A percentile compares a stretch with the other conserved stretches of the same genome.
Conservation (phyloP, 2,797 vertebrate species). For the Cichlasoma orientale region DNA sequence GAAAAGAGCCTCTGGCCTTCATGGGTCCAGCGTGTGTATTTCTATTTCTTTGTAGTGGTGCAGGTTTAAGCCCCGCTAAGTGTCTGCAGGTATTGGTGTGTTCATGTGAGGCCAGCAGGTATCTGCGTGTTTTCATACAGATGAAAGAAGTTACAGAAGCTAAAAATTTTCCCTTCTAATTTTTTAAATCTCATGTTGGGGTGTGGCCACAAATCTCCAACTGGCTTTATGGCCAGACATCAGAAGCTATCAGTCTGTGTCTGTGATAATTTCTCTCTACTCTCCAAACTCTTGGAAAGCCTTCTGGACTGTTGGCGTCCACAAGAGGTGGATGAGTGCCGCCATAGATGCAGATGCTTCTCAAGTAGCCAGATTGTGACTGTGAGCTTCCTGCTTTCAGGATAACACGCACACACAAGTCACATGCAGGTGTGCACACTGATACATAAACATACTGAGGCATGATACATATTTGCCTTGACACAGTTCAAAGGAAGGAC, state of each 20-base stretch:
- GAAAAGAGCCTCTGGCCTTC: conserved; percentile 28
- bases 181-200: conserved; percentile 25
- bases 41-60: neutral
- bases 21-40: neutral
- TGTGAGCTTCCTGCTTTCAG: conserved; percentile 30
- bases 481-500: neutral
- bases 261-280: conserved; percentile 28
- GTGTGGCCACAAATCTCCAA: conserved; percentile 32
- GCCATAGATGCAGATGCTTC: conserved; percentile 56
- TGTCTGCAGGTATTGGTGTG: conserved; percentile 2
- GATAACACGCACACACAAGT: neutral
- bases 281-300: conserved; percentile 51
- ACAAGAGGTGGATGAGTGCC: conserved; percentile 58
- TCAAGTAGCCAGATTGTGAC: conserved; percentile 47
- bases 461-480: neutral
- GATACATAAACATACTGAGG: neutral
- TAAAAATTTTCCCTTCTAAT: conserved; percentile 13
- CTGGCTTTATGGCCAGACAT: conserved; percentile 56
- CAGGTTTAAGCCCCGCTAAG: neutral
- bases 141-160: conserved; percentile 21
- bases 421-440: neutral
- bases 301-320: conserved; percentile 35
- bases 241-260: conserved; percentile 50
- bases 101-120: too few species aligned
- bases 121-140: neutral